Base-by-base conservation (phyloP, 2,888 invertebrate genomes). In the Dusona sp. region DNA sequence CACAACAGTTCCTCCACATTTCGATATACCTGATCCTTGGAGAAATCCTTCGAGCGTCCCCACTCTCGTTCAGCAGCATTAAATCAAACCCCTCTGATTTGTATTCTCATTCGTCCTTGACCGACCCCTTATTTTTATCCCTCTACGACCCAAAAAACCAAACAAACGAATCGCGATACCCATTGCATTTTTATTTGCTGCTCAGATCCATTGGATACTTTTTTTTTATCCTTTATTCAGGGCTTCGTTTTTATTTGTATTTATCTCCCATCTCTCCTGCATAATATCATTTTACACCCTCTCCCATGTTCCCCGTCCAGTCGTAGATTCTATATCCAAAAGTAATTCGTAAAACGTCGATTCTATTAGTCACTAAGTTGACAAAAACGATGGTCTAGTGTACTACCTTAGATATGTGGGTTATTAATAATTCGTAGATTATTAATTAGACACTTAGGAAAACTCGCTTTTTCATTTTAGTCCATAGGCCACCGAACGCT, bases 1-100 rank as follows among this genome's bases (percentile, higher is more conserved):
- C 84, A 94, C 96, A 83, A 97, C 97, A 0, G 96, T 97, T 33
- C 97, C 97, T 0, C 96, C 96, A 3, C 97, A 97, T 94, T 97
- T 96, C 92, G 97, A 97, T 72, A 92, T 92, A 51, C 90, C 93
- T 2, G 94, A 94, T 87, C 94, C 94, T 2, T 94, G 94, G 94
- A 90, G 94, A 68, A 94, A 93, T 86, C 94, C 92, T 79, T 93
- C 92, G n/a, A 92, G 84, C 79, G 93, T 92, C 25, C 93, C 92
- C 0, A 93, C 93, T 16, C 92, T 94, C 77, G 94, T 94, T 6
- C 92, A 94, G 83, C 94, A 94, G 81, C 93, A 94, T 89, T 94
- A n/a, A 72, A 79, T 19, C 64, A n/a, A 16, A 54, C 22, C 29
- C 61, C 67, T 22, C 22, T 45, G 22, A 38, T 68, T 45, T 25